phyloP scores from a whole-genome alignment of 92 coral and sea anemone genomes.

The Phymanthus crucifer region DNA sequence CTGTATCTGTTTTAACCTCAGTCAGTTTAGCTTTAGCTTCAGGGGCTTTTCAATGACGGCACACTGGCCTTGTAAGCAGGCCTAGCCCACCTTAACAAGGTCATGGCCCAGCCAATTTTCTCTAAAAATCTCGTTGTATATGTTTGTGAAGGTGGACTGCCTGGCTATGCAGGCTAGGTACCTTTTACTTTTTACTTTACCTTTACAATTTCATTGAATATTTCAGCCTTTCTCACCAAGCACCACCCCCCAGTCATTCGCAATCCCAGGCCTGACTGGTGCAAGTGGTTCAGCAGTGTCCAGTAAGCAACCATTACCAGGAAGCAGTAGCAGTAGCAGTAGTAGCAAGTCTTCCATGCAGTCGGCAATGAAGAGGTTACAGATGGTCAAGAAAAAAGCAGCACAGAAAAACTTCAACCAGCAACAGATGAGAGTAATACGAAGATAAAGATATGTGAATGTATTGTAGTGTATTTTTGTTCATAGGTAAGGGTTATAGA shows the following conservation, averaged over 20 bases:
- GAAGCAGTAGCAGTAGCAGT: conserved; percentile 56
- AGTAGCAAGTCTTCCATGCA: conserved; percentile 89
- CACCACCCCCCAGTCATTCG: conserved; percentile 81
- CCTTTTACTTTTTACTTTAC: too few species aligned
- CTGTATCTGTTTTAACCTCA: too few species aligned
- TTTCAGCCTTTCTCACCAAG: conserved; percentile 78
- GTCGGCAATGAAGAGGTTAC: conserved; percentile 86
- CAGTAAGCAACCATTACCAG: conserved; percentile 49
- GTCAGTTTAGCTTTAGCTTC: too few species aligned
- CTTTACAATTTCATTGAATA: too few species aligned
- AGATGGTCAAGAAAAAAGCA: conserved; percentile 97
- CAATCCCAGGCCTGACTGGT: conserved; percentile 79
- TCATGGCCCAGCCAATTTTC: too few species aligned
- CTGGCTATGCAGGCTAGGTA: too few species aligned
- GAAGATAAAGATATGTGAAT: conserved; percentile 47
- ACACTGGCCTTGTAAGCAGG: too few species aligned
- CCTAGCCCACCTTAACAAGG: too few species aligned
- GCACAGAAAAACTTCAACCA: conserved; percentile 86
- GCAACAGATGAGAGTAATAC: conserved; percentile 81
- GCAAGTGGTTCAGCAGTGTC: conserved; percentile 31
- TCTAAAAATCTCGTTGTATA: not conserved
- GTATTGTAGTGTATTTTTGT: not conserved
- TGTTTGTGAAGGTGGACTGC: too few species aligned
- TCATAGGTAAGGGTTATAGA: not conserved
- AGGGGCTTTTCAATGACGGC: too few species aligned